A percentile compares a stretch with the other conserved stretches of the same genome.
Conservation (phyloP, 2,113 vertebrate genomes). For the Bubo blakistoni region DNA sequence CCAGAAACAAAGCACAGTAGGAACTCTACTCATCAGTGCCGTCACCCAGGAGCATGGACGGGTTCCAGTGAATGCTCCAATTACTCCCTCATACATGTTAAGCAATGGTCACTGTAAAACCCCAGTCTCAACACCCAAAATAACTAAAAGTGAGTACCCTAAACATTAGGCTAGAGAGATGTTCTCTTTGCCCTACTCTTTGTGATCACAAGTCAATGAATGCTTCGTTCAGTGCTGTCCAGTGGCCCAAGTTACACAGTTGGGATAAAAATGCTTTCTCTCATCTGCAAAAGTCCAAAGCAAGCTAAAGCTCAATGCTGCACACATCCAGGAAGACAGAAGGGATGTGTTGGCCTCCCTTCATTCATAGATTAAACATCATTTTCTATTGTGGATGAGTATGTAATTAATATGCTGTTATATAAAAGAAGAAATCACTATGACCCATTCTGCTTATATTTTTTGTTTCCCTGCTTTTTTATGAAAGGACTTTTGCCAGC, state of each 20-base stretch:
- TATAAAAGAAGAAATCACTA: not conserved
- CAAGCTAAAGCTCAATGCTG: not conserved
- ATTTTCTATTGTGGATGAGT: not conserved
- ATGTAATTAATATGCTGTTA: not conserved
- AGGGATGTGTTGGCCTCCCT: not conserved
- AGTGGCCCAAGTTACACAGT: not conserved
- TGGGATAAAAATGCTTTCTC: not conserved
- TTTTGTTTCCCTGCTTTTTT: not conserved
- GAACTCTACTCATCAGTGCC: not conserved
- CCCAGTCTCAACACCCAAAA: not conserved
- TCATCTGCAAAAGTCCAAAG: not conserved
- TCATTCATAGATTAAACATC: not conserved
- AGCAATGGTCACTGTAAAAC: not conserved
- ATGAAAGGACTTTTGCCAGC: not conserved
- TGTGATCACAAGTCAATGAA: not conserved
- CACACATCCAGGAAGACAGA: not conserved
- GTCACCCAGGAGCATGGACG: not conserved
- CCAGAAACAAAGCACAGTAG: not conserved
- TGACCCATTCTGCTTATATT: not conserved
- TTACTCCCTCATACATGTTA: not conserved
- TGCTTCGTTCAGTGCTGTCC: not conserved
- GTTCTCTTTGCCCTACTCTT: not conserved
- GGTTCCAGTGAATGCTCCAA: not conserved
- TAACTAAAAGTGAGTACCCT: not conserved
- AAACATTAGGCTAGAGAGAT: not conserved